Evolutionary conservation across 2,113 vertebrate genomes (phyloP).

Genomic region (Chloropsis cyanopogon): DNA sequence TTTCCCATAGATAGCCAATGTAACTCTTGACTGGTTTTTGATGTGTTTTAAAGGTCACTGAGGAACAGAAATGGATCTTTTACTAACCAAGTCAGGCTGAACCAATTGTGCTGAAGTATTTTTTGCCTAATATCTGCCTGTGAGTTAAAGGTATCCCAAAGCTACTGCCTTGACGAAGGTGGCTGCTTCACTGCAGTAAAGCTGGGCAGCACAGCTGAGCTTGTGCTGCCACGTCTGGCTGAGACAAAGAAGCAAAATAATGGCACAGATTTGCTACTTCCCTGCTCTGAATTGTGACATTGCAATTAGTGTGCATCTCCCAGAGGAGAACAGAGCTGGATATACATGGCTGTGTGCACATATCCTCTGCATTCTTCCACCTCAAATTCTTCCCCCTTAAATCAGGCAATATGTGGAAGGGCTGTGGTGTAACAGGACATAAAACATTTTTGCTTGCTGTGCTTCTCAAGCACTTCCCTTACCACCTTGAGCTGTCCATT

Average conservation of each 20-base stretch:
- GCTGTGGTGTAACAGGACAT: not conserved
- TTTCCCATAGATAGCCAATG: not conserved
- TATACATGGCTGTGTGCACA: not conserved
- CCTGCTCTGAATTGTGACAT: not conserved
- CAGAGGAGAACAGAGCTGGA: not conserved
- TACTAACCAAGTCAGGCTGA: not conserved
- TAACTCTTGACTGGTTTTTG: not conserved
- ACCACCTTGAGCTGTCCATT: slow-evolving; percentile 33
- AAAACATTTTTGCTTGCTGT: not conserved
- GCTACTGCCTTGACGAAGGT: not conserved
- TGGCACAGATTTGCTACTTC: not conserved
- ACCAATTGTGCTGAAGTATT: not conserved
- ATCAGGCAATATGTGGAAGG: not conserved
- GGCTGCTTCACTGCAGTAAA: not conserved
- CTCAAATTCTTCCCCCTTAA: not conserved
- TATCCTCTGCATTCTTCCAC: not conserved
- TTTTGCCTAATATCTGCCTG: not conserved
- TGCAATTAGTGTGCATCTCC: not conserved
- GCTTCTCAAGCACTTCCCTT: not conserved
- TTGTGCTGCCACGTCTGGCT: too few relatives aligned
- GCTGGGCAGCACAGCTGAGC: not conserved
- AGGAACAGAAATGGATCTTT: not conserved
- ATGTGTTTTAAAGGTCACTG: not conserved
- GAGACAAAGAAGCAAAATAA: not conserved
- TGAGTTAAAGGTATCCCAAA: not conserved